phyloP scores from a whole-genome alignment of 2,888 invertebrate genomes.

The Erebia epiphron region DNA sequence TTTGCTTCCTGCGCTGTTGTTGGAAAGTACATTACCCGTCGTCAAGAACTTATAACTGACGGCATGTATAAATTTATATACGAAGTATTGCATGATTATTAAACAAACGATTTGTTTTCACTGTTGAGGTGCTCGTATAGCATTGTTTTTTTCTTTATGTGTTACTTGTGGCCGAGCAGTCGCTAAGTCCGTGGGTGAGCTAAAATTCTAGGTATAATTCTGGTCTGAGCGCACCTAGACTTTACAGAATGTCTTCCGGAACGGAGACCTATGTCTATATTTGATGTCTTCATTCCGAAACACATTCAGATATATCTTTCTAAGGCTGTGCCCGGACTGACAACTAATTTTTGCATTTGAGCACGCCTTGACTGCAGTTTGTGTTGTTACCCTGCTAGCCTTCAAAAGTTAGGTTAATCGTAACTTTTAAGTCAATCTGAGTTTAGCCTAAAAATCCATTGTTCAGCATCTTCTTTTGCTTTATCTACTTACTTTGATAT shows the following conservation, averaged over 20 bases:
- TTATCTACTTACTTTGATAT: background rate
- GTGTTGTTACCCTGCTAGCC: background rate
- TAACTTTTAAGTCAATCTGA: background rate
- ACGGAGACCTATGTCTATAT: constrained; percentile 55
- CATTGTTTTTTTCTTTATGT: constrained; percentile 55
- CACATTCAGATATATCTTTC: constrained; percentile 41
- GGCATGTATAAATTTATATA: constrained; percentile 10
- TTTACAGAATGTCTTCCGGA: constrained; percentile 46
- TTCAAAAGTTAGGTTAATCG: background rate
- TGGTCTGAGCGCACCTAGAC: constrained; percentile 58
- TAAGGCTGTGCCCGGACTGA: background rate
- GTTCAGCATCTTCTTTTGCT: constrained; percentile 5
- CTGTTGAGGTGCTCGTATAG: constrained; percentile 61
- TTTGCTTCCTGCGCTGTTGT: no score
- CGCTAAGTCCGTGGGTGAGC: constrained; percentile 69
- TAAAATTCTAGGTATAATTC: constrained; percentile 49
- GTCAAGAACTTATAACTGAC: no score
- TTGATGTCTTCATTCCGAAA: constrained; percentile 45
- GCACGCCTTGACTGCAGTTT: background rate
- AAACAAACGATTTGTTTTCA: background rate
- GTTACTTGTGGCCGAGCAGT: constrained; percentile 69
- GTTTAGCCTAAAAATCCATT: background rate
- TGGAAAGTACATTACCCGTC: background rate
- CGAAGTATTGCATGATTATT: constrained; percentile 24
- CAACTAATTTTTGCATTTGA: constrained; percentile 3